These are phyloP conservation scores for Micromussa lordhowensis DNA, from an alignment of 92 coral and sea anemone genomes.

Conservation along the genomic window DNA sequence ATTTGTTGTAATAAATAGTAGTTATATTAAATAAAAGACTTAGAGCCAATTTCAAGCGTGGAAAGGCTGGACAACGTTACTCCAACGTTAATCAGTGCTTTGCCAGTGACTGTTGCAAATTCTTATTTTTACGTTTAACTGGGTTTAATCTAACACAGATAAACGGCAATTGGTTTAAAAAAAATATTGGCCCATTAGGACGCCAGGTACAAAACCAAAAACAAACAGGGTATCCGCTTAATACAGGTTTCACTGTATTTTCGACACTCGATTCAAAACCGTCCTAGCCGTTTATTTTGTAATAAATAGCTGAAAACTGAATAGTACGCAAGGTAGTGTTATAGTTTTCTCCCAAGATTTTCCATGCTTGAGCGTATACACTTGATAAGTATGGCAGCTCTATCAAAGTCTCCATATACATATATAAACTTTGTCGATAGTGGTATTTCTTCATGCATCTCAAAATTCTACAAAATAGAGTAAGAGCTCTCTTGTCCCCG, in stretches of 20 bases:
- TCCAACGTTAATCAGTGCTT: neutral
- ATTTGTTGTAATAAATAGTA: slow-evolving; percentile 13
- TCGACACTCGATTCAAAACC: no score
- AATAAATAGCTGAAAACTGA: no score
- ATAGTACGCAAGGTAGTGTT: neutral
- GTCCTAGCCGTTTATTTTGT: no score
- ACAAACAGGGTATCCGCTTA: no score
- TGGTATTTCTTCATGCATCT: neutral
- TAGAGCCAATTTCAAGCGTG: neutral
- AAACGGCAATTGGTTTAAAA: neutral
- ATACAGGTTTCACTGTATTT: no score
- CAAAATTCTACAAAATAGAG: neutral
- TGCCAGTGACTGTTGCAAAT: neutral
- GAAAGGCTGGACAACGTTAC: neutral
- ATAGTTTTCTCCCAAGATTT: neutral
- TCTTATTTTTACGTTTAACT: neutral
- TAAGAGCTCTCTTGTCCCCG: neutral
- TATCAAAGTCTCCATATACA: neutral
- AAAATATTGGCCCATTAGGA: neutral
- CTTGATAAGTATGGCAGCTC: neutral
- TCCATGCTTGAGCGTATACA: neutral
- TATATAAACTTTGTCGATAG: neutral
- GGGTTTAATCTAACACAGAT: neutral
- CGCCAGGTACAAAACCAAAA: neutral
- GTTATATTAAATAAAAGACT: slow-evolving; percentile 5